Evolutionary conservation across 1,140 invertebrate genomes (phyloP), one percentile per base, ranked within the genome.

Genomic region (Kradibia gibbosae): DNA sequence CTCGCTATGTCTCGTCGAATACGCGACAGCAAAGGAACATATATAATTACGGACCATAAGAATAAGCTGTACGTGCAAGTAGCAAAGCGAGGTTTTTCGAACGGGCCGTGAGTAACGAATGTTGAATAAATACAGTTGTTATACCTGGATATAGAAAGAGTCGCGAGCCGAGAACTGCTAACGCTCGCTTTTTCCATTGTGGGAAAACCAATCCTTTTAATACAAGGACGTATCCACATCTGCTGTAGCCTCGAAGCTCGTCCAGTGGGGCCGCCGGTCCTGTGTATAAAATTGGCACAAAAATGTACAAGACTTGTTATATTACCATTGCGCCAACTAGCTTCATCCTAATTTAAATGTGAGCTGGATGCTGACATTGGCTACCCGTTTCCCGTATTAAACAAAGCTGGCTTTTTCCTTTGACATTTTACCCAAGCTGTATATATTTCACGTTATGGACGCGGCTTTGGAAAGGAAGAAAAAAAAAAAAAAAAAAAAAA

Each of bases 131-230:
- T n/a, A n/a, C n/a, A 7, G 39, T 39, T 39, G 34, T 39, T 87
- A 89, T 89, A 93, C 92, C 92, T 83, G 92, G 91, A 85, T 92
- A 93, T 78, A 94, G 92, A 85, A 94, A 92, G 53, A 95, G 89
- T 79, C 92, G 90, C n/a, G 93, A 93, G 82, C 93, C 93, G 84
- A 94, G 90, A 81, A 95, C 90, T 80, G 93, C 92, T 10, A 94
- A 90, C 13, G 92, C 90, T 78, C 93, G 89, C 62, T 92, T 91
- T 86, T 93, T 94, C 94, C 94, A 94, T 87, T 94, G 94, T 15
- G 94, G 94, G 86, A 94, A 94, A 74, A 94, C 94, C 80, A 94
- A 92, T 55, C 94, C 94, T 87, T 95, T 95, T 57, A 95, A 87
- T 31, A 95, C 91, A 31, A 93, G 89, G n/a, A 93, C 89, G 71